Evolutionary conservation across 1,140 invertebrate genomes (phyloP), one percentile per base, ranked within the genome.

Genomic region (Saxidomus purpurata): DNA sequence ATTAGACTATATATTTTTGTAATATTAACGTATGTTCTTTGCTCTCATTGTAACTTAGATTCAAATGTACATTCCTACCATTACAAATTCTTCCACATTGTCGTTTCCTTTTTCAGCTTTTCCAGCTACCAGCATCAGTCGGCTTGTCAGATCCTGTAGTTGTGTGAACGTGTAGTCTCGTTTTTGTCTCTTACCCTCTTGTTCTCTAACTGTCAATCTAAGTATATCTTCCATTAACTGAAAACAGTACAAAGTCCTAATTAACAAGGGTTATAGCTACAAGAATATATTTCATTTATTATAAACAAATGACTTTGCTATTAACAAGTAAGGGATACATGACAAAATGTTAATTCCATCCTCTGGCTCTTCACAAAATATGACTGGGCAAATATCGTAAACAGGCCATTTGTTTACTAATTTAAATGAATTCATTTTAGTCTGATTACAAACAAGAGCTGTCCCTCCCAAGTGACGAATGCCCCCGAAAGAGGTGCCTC

Each of bases 121-220:
- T 76, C 71, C 71, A 59, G 94, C 94, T 38, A 95, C 94, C 71
- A 95, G 76, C 93, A 95, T 94, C 19, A 95, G 90, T 81, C 94
- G 91, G 69, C 94, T 94, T 89, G 94, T 94, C 22, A 95, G 82
- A 69, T 95, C 94, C 36, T 92, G 89, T 28, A 76, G 15, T 38
- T 76, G 88, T 55, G 92, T 77, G 82, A 92, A 92, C 36, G 79
- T 87, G 80, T 93, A 93, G 34, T 71, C 63, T 40, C 83, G 69
- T 25, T 55, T 59, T 67, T 43, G 71, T 15, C 55, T 43, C 38
- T 63, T 69, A 69, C 91, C 82, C 13, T 87, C 38, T 47, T 89
- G 47, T 47, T 83, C 52, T 3, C 79, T 83, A n/a, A 93, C 89
- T 17, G 9, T 90, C 36, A 93, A n/a, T 67, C 55, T 47, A 22